Evolutionary conservation across 2,797 vertebrate species (phyloP).

Genomic region (Rhynchotus rufescens): DNA sequence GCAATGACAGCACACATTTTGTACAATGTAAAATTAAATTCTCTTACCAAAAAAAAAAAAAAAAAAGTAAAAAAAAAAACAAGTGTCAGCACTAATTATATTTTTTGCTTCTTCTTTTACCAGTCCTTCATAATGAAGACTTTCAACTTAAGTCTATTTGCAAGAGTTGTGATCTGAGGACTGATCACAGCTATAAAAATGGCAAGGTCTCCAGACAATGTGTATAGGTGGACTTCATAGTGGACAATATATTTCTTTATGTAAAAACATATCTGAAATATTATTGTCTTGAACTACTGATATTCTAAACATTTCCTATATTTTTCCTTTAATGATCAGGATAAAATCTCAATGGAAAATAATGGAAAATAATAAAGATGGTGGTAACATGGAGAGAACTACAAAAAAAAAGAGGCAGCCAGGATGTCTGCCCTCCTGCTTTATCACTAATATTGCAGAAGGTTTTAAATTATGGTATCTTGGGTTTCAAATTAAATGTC

Average conservation of each 20-base stretch:
- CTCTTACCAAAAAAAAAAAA: not conserved
- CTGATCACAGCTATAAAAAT: not conserved
- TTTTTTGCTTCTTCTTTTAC: not conserved
- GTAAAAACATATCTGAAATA: not conserved
- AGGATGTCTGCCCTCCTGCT: slow-evolving; percentile 8
- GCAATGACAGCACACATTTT: not conserved
- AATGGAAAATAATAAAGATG: not conserved
- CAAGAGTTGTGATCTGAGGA: not conserved
- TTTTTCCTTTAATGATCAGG: slow-evolving; percentile 23
- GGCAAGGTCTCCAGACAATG: not conserved
- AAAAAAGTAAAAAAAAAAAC: not conserved
- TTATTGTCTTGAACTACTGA: not conserved
- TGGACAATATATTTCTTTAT: not conserved
- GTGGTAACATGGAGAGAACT: not conserved
- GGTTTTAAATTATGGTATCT: slow-evolving; percentile 63
- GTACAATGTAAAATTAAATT: not conserved
- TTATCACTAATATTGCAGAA: slow-evolving; percentile 59
- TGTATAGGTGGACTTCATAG: not conserved
- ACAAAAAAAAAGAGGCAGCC: not conserved
- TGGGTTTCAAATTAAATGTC: slow-evolving; percentile 80
- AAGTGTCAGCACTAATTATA: not conserved
- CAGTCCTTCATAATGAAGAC: not conserved
- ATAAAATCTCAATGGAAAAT: slow-evolving; percentile 3
- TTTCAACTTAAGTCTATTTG: not conserved
- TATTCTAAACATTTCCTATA: not conserved